Evolutionary conservation across 2,113 vertebrate genomes (phyloP).

Genomic region (Hemiprocne comata): DNA sequence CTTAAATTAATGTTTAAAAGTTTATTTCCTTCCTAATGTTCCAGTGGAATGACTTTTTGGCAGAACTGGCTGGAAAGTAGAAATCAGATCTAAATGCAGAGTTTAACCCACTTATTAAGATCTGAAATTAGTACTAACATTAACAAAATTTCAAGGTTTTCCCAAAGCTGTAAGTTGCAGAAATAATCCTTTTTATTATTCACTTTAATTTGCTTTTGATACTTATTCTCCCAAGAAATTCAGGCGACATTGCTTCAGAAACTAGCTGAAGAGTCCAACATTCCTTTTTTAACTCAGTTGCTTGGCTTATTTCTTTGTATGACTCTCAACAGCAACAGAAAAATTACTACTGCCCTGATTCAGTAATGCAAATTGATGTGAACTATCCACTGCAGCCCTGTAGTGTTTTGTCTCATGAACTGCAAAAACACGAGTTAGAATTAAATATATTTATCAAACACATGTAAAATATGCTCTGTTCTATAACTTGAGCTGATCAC

Average conservation of each 20-base stretch:
- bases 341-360: not conserved
- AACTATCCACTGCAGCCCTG: not conserved
- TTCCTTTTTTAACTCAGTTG: not conserved
- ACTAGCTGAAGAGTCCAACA: not conserved
- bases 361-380: not conserved
- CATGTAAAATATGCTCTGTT: not conserved
- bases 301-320: not conserved
- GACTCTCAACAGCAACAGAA: not conserved
- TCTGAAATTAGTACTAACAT: not conserved
- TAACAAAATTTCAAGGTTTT: not conserved
- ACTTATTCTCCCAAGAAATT: not conserved
- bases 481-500: not conserved
- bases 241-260: not conserved
- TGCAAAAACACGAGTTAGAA: not conserved
- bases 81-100: not conserved
- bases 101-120: slow-evolving; percentile 42
- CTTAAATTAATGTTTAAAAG: slow-evolving; percentile 58
- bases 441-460: not conserved
- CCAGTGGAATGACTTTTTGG: slow-evolving; percentile 49
- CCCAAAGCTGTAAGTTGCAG: not conserved
- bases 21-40: slow-evolving; percentile 68
- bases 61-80: slow-evolving; percentile 33
- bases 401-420: not conserved
- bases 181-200: not conserved
- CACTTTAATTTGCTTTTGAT: not conserved